Evolutionary conservation across 2,888 invertebrate species (phyloP).

Genomic region (Syrphus vitripennis): DNA sequence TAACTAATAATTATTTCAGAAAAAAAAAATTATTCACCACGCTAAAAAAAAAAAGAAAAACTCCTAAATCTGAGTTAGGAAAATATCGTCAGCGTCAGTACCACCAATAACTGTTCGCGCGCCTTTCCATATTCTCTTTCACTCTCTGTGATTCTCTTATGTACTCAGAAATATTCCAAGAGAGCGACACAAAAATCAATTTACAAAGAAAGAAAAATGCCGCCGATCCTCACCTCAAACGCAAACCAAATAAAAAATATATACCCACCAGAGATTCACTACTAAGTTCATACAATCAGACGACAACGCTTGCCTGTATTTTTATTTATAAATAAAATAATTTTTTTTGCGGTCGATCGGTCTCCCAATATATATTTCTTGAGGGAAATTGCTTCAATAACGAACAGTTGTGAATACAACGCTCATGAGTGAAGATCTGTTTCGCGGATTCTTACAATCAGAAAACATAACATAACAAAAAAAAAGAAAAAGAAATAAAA

Average conservation of each 20-base stretch:
- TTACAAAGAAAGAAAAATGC: background rate
- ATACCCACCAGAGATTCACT: conserved; percentile 28
- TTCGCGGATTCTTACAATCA: conserved; percentile 42
- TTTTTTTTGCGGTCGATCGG: conserved; percentile 56
- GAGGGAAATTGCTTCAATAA: conserved; percentile 52
- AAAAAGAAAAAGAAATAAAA: conserved; percentile 8
- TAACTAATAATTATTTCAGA: background rate
- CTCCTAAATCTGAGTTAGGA: background rate
- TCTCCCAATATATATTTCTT: conserved; percentile 66
- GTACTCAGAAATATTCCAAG: conserved; percentile 23
- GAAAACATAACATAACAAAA: background rate
- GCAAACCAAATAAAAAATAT: background rate
- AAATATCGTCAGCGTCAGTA: background rate
- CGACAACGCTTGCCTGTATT: background rate
- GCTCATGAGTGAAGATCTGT: conserved; percentile 79
- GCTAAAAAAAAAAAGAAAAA: background rate
- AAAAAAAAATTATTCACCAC: conserved; percentile 38
- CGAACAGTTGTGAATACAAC: conserved; percentile 80
- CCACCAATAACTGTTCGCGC: too few relatives aligned
- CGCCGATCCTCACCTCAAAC: background rate
- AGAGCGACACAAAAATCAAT: background rate
- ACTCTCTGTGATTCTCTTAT: conserved; percentile 44
- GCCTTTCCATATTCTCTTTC: conserved; percentile 10
- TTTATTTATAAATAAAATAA: conserved; percentile 47
- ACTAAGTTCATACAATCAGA: background rate